A percentile compares a stretch with the other conserved stretches of the same genome.
phyloP scores from a whole-genome alignment of 2,797 vertebrate species.

The Toxotes lorentzi region DNA sequence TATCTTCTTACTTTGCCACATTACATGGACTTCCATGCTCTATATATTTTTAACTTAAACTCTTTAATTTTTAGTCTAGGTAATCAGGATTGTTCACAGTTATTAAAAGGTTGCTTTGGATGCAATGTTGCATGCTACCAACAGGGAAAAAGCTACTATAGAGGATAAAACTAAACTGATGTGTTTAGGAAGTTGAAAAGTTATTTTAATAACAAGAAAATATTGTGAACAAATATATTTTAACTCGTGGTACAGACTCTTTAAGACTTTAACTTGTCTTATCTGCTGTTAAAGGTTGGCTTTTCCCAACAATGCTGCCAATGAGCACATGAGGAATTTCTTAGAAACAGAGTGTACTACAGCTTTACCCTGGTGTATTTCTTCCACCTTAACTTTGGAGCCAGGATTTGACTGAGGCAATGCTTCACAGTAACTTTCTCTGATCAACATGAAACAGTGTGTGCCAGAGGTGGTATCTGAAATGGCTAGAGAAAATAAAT shows the following conservation, averaged over 20 bases:
- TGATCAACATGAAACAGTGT: constrained; percentile 52
- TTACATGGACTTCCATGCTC: not conserved
- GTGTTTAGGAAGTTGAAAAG: not conserved
- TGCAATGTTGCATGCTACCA: not conserved
- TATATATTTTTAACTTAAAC: not conserved
- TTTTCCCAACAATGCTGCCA: constrained; percentile 16
- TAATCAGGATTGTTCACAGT: not conserved
- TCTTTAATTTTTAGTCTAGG: not conserved
- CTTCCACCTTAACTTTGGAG: constrained; percentile 29
- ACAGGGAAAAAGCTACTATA: constrained; percentile 1
- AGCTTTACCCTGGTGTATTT: constrained; percentile 34
- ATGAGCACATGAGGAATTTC: constrained; percentile 25
- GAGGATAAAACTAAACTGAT: not conserved
- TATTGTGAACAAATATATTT: not conserved
- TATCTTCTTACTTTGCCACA: not conserved
- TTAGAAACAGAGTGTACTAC: constrained; percentile 1
- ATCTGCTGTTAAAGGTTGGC: not conserved
- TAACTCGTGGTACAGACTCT: not conserved
- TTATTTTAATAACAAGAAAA: too few species aligned
- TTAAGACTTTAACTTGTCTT: not conserved
- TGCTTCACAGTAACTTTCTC: constrained; percentile 38
- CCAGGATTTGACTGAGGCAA: constrained; percentile 39
- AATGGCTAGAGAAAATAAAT: constrained; percentile 21
- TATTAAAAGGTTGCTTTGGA: constrained; percentile 1
- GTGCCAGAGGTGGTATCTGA: constrained; percentile 38